Evolutionary conservation across 1,140 invertebrate genomes (phyloP).

Genomic region (Cryptotermes secundus): DNA sequence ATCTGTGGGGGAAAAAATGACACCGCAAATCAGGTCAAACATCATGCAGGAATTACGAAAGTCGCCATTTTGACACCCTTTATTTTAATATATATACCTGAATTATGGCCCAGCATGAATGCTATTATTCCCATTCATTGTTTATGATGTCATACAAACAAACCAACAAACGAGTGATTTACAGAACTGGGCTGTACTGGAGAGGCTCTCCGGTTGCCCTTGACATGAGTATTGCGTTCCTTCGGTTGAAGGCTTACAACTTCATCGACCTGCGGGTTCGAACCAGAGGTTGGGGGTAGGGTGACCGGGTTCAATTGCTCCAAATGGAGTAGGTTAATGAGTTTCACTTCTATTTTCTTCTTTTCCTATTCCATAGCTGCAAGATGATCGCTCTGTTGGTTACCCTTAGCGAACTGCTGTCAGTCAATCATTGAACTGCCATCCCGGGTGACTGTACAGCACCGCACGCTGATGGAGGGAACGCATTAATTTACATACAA

Average conservation of each 20-base stretch:
- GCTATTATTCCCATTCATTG: background rate
- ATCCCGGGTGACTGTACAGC: background rate
- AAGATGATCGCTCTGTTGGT: background rate
- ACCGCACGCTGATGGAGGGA: background rate
- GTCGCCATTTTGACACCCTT: background rate
- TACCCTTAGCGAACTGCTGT: background rate
- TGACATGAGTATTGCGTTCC: background rate
- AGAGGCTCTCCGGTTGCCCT: background rate
- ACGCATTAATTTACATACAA: background rate
- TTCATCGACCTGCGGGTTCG: background rate
- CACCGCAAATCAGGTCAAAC: too few species aligned
- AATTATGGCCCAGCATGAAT: background rate
- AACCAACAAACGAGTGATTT: background rate
- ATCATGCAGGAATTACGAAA: background rate
- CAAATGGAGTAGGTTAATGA: conserved; percentile 19
- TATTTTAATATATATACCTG: background rate
- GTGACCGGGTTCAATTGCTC: conserved; percentile 17
- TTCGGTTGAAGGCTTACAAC: background rate
- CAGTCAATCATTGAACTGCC: background rate
- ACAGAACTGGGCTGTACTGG: background rate
- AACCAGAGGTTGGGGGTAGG: background rate
- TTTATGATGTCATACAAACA: background rate
- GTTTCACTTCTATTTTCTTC: background rate
- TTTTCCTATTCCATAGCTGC: conserved; percentile 1
- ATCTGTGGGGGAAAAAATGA: too few species aligned